Conservation (phyloP, 2,888 invertebrate genomes). For the Acheta domesticus region DNA sequence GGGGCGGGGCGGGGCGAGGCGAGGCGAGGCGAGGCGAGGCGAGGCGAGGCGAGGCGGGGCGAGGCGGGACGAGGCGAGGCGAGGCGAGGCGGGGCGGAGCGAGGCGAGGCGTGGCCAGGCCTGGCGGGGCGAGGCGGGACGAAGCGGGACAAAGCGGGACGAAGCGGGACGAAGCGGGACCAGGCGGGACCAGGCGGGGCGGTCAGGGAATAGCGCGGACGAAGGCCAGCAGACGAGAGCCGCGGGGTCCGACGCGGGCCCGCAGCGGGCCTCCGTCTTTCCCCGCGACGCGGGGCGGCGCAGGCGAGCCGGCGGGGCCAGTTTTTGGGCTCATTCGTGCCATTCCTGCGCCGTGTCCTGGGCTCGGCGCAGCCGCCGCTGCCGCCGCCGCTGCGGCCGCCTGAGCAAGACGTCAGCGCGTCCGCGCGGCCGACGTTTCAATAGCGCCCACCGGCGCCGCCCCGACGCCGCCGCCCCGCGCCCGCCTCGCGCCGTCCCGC, state of each 20-base stretch:
- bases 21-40: neutral
- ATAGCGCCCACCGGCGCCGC: neutral
- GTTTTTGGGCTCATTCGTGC: conserved; percentile 18
- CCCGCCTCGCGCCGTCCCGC: no score
- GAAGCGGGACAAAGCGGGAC: neutral
- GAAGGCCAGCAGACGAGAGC: neutral
- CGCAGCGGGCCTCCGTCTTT: no score
- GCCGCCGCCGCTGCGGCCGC: neutral
- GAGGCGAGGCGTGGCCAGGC: neutral
- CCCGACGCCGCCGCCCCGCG: no score
- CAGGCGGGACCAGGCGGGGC: neutral
- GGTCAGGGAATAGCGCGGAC: no score
- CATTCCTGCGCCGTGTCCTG: neutral
- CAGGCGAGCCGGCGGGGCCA: neutral
- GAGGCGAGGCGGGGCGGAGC: neutral
- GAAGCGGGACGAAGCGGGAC: neutral
- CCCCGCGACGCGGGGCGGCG: neutral
- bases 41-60: neutral
- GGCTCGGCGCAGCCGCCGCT: neutral
- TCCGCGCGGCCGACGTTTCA: neutral
- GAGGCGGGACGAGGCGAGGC: neutral
- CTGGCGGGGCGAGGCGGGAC: neutral
- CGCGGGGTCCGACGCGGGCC: neutral
- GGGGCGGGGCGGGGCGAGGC: neutral
- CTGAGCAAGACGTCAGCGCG: conserved; percentile 12